Percentiles rank a stretch among this genome's conserved stretches.
Conservation (phyloP, 2,888 invertebrate species). For the Diabrotica balteata region DNA sequence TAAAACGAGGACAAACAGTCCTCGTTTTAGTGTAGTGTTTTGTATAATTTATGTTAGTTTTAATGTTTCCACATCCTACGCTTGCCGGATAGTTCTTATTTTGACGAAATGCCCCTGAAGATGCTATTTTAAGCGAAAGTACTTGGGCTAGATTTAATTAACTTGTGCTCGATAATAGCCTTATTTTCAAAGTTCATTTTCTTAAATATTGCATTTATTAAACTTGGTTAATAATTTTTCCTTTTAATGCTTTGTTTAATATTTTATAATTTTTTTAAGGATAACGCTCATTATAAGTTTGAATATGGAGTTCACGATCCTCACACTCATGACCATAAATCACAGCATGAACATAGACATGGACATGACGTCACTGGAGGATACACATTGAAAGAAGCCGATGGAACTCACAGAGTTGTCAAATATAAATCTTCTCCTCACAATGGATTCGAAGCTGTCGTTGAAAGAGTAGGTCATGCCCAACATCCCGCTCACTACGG, state of each 20-base stretch:
- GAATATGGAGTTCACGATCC: slow-evolving; percentile 57
- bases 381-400: slow-evolving; percentile 56
- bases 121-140: too few relatives aligned
- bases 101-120: too few relatives aligned
- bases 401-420: slow-evolving; percentile 57
- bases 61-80: too few relatives aligned
- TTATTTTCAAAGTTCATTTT: too few relatives aligned
- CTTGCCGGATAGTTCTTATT: too few relatives aligned
- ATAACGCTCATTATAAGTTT: slow-evolving; percentile 51
- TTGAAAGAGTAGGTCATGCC: slow-evolving; percentile 44
- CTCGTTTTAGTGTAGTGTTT: too few relatives aligned
- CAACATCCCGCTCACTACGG: slow-evolving; percentile 45
- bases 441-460: slow-evolving; percentile 44
- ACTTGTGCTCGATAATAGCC: too few relatives aligned
- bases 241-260: not conserved
- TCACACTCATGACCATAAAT: slow-evolving; percentile 57
- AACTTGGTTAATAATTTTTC: not conserved
- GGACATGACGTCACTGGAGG: slow-evolving; percentile 55
- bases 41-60: too few relatives aligned
- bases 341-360: slow-evolving; percentile 55
- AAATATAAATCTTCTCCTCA: slow-evolving; percentile 49
- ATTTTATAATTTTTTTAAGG: slow-evolving; percentile 8
- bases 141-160: too few relatives aligned
- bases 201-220: not conserved
- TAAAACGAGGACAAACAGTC: too few relatives aligned